Percentiles rank a stretch among this genome's conserved stretches.
phyloP scores from a whole-genome alignment of 2,113 vertebrate species.

The Tamias sibiricus region DNA sequence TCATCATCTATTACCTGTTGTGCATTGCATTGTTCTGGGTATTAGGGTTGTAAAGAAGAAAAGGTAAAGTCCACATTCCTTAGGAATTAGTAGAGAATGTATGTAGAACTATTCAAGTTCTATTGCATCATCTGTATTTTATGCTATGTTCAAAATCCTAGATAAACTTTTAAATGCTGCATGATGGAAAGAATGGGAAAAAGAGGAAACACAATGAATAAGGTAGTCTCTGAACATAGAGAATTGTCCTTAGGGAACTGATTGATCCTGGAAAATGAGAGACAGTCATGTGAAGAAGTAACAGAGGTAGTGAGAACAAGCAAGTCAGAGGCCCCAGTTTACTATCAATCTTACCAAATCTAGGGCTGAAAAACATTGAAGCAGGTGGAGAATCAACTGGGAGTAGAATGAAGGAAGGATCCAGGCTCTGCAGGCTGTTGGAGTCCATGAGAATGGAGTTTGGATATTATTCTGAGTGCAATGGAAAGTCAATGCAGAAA shows the following conservation, averaged over 20 bases:
- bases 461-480: neutral
- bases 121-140: neutral
- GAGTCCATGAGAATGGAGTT: neutral
- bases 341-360: neutral
- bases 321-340: neutral
- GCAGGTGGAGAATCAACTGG: neutral
- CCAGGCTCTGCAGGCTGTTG: neutral
- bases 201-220: too few species aligned
- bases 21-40: neutral
- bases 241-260: neutral
- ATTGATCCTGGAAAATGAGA: neutral
- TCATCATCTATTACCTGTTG: neutral
- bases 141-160: neutral
- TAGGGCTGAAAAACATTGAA: neutral
- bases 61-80: neutral
- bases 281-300: neutral
- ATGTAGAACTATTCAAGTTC: neutral
- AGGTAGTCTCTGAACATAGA: neutral
- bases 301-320: neutral
- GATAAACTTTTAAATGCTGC: neutral
- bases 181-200: neutral
- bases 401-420: neutral
- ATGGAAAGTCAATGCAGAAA: neutral
- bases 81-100: neutral
- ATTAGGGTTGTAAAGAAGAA: neutral